A percentile compares a stretch with the other conserved stretches of the same genome.
These are phyloP conservation scores for Hypotaenidia philippensis DNA, from an alignment of 2,797 vertebrate genomes.

Conservation along the genomic window DNA sequence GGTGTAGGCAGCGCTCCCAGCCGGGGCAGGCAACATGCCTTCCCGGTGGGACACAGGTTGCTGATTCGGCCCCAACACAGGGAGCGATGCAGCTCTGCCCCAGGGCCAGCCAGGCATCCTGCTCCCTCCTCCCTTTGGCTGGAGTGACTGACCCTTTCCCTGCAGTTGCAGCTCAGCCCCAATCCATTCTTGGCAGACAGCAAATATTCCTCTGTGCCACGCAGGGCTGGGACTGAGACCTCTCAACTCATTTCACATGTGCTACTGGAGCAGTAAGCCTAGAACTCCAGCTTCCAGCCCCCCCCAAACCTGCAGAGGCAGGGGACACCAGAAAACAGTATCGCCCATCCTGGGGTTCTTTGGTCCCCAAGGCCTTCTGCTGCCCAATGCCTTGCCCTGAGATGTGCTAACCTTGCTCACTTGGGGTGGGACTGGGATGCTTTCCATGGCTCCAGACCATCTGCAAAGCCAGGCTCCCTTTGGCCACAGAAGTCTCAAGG, in stretches of 20 bases:
- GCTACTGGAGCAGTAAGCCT: fast-evolving
- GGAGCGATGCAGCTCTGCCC: neutral
- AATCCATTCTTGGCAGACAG: fast-evolving
- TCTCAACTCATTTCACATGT: neutral
- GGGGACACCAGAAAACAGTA: neutral
- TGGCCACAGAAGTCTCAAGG: neutral
- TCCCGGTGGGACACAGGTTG: neutral
- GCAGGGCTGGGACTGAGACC: neutral
- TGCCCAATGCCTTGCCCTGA: neutral
- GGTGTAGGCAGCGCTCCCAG: neutral
- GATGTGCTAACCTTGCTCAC: fast-evolving
- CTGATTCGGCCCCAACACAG: fast-evolving
- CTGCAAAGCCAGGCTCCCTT: neutral
- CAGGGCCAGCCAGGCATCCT: fast-evolving
- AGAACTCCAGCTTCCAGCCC: neutral
- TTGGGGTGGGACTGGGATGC: neutral
- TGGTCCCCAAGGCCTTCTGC: fast-evolving
- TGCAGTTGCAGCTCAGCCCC: neutral
- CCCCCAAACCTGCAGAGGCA: fast-evolving
- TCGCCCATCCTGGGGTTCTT: fast-evolving
- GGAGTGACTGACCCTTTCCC: neutral
- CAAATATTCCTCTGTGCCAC: neutral
- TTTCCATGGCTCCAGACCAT: fast-evolving
- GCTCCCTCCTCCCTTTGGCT: neutral
- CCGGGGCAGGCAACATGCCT: neutral